phyloP scores from a whole-genome alignment of 1,140 invertebrate species.

The Anastrepha ludens region DNA sequence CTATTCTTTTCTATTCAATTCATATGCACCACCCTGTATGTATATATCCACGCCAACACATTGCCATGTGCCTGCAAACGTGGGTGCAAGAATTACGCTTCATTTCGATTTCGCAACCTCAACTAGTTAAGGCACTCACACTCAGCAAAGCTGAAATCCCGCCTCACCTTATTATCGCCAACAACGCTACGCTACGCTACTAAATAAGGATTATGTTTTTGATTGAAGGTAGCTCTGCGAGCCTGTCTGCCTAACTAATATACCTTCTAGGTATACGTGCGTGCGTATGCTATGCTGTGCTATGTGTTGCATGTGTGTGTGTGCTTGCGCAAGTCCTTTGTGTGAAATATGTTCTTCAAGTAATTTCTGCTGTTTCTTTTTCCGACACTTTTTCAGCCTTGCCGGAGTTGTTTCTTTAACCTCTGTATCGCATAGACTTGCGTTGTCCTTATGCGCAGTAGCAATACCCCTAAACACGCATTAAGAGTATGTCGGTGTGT shows the following conservation, averaged over 20 bases:
- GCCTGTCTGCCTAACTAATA: slow-evolving; percentile 34
- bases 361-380: slow-evolving; percentile 16
- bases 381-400: neutral
- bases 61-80: no score
- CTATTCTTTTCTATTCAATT: no score
- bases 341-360: slow-evolving; percentile 43
- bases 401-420: neutral
- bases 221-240: slow-evolving; percentile 69
- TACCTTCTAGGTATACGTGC: neutral
- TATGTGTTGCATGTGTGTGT: neutral
- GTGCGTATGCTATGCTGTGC: neutral
- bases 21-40: no score
- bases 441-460: slow-evolving; percentile 24
- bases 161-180: slow-evolving; percentile 68
- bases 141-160: neutral
- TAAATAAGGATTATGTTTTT: slow-evolving; percentile 71
- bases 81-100: neutral
- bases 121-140: neutral
- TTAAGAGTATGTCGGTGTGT: neutral
- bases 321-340: slow-evolving; percentile 24
- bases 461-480: slow-evolving; percentile 54
- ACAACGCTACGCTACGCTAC: slow-evolving; percentile 56
- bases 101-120: slow-evolving; percentile 28
- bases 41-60: no score
- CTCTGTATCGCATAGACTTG: neutral